phyloP scores from a whole-genome alignment of 2,113 vertebrate species.

The Callipepla californica region DNA sequence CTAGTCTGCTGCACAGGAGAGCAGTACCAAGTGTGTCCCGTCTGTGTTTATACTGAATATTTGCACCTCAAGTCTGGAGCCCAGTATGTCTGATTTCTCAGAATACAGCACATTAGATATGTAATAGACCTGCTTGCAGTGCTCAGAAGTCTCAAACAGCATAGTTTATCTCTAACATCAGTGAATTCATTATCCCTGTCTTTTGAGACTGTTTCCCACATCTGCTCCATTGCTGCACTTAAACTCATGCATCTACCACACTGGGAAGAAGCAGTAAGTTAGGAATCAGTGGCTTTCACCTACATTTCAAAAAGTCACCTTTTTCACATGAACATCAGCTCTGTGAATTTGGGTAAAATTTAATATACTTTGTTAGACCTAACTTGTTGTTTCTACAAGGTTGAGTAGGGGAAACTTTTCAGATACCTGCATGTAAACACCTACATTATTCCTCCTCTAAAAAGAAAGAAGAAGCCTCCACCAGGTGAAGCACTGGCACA shows the following conservation, averaged over 20 bases:
- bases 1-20: neutral
- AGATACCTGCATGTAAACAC: neutral
- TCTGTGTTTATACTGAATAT: neutral
- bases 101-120: neutral
- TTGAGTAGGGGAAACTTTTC: neutral
- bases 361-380: neutral
- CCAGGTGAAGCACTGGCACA: neutral
- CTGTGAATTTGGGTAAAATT: neutral
- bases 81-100: neutral
- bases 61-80: neutral
- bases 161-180: neutral
- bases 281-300: neutral
- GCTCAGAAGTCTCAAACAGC: neutral
- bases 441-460: neutral
- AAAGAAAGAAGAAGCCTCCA: neutral
- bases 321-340: neutral
- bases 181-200: neutral
- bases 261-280: neutral
- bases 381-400: neutral
- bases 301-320: neutral
- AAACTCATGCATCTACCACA: neutral
- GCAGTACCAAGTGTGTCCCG: neutral
- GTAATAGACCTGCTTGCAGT: neutral
- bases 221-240: neutral
- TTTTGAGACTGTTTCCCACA: neutral